A percentile compares a stretch with the other conserved stretches of the same genome.
These are phyloP conservation scores for Musca domestica DNA, from an alignment of 1,140 invertebrate species.

Conservation along the genomic window DNA sequence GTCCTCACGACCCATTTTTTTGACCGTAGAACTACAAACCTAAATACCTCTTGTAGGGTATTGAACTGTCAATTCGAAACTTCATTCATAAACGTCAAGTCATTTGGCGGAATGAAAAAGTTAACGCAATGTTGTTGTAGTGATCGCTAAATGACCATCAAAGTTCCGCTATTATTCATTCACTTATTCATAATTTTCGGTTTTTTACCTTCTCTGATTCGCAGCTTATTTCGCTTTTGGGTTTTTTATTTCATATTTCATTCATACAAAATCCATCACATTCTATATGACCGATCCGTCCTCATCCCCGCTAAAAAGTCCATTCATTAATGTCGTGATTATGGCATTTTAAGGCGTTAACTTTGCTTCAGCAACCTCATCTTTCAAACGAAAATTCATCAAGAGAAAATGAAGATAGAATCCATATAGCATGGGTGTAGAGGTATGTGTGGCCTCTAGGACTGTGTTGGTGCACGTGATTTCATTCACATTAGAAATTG, in stretches of 20 bases:
- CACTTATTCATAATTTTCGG: background rate
- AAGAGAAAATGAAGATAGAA: background rate
- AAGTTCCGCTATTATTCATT: constrained; percentile 12
- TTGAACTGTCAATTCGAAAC: too few relatives aligned
- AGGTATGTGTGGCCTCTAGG: background rate
- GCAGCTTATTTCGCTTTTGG: background rate
- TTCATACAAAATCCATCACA: background rate
- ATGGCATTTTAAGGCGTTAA: constrained; percentile 10
- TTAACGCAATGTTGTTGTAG: too few relatives aligned
- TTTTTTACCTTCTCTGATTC: background rate
- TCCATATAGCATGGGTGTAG: background rate
- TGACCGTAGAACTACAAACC: too few relatives aligned
- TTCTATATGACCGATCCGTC: background rate
- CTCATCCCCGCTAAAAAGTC: background rate
- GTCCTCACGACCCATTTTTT: too few relatives aligned
- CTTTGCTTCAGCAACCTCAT: constrained; percentile 3
- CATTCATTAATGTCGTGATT: constrained; percentile 12
- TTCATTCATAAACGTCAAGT: too few relatives aligned
- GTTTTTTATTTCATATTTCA: background rate
- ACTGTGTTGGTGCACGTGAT: constrained; percentile 11
- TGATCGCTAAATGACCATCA: constrained; percentile 1
- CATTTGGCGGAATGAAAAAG: too few relatives aligned
- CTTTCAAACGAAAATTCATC: background rate
- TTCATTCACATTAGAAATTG: constrained; percentile 4
- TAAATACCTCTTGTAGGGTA: too few relatives aligned